These are phyloP conservation scores for Caerostris darwini DNA, from an alignment of 1,140 invertebrate genomes.

Conservation along the genomic window DNA sequence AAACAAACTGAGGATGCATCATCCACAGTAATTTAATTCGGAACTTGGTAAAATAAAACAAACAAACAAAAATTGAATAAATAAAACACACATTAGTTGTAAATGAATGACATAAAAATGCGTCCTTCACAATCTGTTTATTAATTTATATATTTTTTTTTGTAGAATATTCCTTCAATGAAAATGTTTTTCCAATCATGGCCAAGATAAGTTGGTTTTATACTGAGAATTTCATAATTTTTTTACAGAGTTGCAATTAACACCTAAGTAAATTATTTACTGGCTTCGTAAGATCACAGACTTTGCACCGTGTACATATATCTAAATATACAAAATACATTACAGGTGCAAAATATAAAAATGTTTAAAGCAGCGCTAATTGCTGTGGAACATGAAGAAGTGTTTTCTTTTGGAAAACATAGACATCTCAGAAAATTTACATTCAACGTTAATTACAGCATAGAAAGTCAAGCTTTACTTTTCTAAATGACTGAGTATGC, in stretches of 20 bases:
- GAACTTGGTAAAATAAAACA: conserved; percentile 60
- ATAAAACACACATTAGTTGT: conserved; percentile 57
- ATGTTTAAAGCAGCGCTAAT: conserved; percentile 60
- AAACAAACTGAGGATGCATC: conserved; percentile 67
- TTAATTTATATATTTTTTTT: neutral
- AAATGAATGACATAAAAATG: conserved; percentile 66
- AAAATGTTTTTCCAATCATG: conserved; percentile 44
- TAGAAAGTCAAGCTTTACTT: conserved; percentile 47
- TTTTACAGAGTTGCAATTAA: conserved; percentile 58
- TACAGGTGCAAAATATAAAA: conserved; percentile 74
- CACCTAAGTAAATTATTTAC: conserved; percentile 72
- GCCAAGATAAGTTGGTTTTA: neutral
- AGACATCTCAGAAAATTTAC: conserved; percentile 46
- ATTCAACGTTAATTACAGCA: conserved; percentile 51
- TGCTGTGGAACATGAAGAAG: conserved; percentile 44
- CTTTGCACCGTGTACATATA: conserved; percentile 65
- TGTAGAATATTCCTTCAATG: conserved; percentile 54
- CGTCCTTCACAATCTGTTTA: conserved; percentile 70
- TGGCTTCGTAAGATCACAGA: conserved; percentile 75
- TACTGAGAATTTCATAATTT: conserved; percentile 11
- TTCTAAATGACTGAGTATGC: neutral
- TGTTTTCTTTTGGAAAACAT: conserved; percentile 22
- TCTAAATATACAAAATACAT: conserved; percentile 76
- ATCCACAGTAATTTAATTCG: conserved; percentile 70
- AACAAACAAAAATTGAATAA: conserved; percentile 59